These are phyloP conservation scores for Capitulum mitella DNA, from an alignment of 2,888 invertebrate genomes.

Conservation along the genomic window DNA sequence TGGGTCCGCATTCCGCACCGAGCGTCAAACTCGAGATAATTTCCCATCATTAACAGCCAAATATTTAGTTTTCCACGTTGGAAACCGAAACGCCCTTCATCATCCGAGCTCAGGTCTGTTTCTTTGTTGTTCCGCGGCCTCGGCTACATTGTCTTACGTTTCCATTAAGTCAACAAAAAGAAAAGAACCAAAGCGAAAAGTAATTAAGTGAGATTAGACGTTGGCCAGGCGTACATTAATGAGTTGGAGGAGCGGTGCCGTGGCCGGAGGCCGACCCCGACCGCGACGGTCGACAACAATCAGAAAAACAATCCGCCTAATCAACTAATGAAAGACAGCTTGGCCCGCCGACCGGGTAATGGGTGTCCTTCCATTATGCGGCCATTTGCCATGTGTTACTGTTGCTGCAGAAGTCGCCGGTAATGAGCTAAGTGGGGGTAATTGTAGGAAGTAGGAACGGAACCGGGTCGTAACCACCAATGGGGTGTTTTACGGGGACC, in stretches of 20 bases:
- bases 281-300: neutral
- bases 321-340: neutral
- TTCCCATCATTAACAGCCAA: slow-evolving; percentile 25
- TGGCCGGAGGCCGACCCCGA: neutral
- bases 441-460: neutral
- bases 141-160: slow-evolving; percentile 20
- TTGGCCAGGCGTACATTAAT: neutral
- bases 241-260: neutral
- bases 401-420: neutral
- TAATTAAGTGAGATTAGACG: slow-evolving; percentile 22
- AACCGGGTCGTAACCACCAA: neutral
- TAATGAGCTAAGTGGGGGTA: neutral
- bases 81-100: slow-evolving; percentile 15
- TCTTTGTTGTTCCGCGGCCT: slow-evolving; percentile 13
- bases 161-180: slow-evolving; percentile 25
- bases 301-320: slow-evolving; percentile 9
- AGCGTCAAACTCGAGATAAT: slow-evolving; percentile 22
- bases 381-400: neutral
- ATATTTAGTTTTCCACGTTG: slow-evolving; percentile 22
- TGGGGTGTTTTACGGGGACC: neutral
- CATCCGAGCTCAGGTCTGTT: neutral
- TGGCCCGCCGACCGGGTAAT: neutral
- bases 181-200: slow-evolving; percentile 16
- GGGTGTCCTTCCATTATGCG: neutral
- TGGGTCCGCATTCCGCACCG: neutral